A percentile compares a stretch with the other conserved stretches of the same genome.
phyloP scores from a whole-genome alignment of 2,113 vertebrate species.

The Falcunculus frontatus region DNA sequence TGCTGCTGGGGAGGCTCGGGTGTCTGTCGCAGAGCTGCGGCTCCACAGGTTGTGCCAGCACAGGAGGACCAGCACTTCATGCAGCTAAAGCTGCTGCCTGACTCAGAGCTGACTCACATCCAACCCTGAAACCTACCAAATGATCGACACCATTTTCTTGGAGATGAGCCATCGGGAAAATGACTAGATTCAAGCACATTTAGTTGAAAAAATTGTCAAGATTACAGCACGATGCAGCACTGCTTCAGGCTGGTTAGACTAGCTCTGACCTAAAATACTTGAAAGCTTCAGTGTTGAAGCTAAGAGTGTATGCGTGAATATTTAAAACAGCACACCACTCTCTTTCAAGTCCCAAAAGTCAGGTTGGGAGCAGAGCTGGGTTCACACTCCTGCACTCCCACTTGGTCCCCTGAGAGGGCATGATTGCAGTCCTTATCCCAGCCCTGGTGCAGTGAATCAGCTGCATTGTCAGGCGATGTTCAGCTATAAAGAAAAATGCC shows the following conservation, averaged over 20 bases:
- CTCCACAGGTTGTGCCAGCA: background rate
- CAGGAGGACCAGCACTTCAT: background rate
- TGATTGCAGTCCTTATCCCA: background rate
- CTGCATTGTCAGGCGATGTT: background rate
- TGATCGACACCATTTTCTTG: slow-evolving; percentile 50
- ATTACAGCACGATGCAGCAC: slow-evolving; percentile 26
- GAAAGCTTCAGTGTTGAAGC: background rate
- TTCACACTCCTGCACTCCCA: background rate
- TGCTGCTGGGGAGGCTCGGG: background rate
- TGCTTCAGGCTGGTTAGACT: slow-evolving; percentile 7
- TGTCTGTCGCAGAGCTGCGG: rapidly evolving
- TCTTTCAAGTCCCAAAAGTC: background rate
- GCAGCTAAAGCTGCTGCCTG: slow-evolving; percentile 25
- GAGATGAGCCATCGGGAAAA: slow-evolving; percentile 46
- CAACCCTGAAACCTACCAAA: slow-evolving; percentile 48
- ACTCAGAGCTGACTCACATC: slow-evolving; percentile 60
- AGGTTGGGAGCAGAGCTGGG: background rate
- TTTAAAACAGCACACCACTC: background rate
- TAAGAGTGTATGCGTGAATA: background rate
- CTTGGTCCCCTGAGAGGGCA: background rate
- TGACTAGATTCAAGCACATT: slow-evolving; percentile 42
- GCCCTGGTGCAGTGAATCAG: slow-evolving; percentile 22
- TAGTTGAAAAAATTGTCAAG: slow-evolving; percentile 19
- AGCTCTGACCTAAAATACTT: background rate
- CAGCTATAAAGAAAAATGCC: background rate